Percentiles rank a stretch among this genome's conserved stretches.
These are phyloP conservation scores for Zaprionus nigranus DNA, from an alignment of 1,140 invertebrate genomes.

Conservation along the genomic window DNA sequence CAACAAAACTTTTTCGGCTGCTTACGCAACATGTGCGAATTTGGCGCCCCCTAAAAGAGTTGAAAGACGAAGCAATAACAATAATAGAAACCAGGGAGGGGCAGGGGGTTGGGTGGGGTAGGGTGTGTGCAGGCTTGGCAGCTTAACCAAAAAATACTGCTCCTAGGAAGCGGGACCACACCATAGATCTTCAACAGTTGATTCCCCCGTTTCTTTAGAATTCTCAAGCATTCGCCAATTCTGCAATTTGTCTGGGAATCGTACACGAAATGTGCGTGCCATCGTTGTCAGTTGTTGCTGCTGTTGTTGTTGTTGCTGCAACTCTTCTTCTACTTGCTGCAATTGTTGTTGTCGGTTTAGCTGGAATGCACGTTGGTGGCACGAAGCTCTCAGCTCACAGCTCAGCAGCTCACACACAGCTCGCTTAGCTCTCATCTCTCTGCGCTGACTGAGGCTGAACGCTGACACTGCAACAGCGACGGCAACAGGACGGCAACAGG, in stretches of 20 bases:
- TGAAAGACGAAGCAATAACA: slow-evolving; percentile 4
- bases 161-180: slow-evolving; percentile 35
- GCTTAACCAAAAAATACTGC: neutral
- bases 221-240: slow-evolving; percentile 76
- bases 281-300: slow-evolving; percentile 40
- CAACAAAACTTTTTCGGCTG: slow-evolving; percentile 28
- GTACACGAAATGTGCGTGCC: slow-evolving; percentile 80
- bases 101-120: neutral
- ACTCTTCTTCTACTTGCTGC: slow-evolving; percentile 24
- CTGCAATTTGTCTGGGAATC: slow-evolving; percentile 78
- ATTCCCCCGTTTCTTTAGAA: slow-evolving; percentile 64
- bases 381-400: slow-evolving; percentile 40
- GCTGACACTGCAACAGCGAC: too few species aligned
- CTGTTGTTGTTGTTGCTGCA: slow-evolving; percentile 22
- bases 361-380: slow-evolving; percentile 58
- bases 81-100: neutral
- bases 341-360: slow-evolving; percentile 41
- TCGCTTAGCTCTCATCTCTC: slow-evolving; percentile 10
- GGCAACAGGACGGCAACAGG: too few species aligned
- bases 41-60: slow-evolving; percentile 47
- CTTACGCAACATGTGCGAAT: slow-evolving; percentile 50
- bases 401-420: neutral
- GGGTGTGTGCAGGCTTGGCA: too few species aligned
- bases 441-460: neutral
- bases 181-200: slow-evolving; percentile 62